Conservation (phyloP, 2,797 vertebrate genomes). For the Manis javanica region DNA sequence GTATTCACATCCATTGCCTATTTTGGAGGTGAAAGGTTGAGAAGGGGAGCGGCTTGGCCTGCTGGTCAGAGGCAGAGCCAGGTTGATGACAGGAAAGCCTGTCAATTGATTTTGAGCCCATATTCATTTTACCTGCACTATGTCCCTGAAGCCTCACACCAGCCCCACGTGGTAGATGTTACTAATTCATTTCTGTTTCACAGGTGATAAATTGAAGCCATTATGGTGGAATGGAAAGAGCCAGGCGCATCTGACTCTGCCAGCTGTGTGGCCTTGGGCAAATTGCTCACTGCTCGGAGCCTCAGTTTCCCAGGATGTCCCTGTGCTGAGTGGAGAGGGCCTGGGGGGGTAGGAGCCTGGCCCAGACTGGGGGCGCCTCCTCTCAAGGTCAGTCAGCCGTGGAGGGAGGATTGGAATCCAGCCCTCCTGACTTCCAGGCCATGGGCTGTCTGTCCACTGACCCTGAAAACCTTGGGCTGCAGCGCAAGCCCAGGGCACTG, state of each 20-base stretch:
- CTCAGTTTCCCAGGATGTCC: conserved; percentile 54
- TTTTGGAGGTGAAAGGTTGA: neutral
- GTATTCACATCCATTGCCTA: neutral
- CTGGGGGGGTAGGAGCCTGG: neutral
- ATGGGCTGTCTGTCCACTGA: neutral
- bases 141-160: neutral
- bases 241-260: fast-evolving
- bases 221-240: conserved; percentile 7
- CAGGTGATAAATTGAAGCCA: conserved; percentile 50
- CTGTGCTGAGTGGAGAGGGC: neutral
- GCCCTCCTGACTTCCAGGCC: neutral
- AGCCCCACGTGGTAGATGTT: neutral
- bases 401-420: neutral
- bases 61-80: neutral
- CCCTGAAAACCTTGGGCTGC: neutral
- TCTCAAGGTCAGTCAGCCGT: conserved; percentile 8
- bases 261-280: conserved; percentile 16
- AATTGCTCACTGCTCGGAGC: neutral
- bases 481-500: neutral
- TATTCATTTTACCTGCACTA: neutral
- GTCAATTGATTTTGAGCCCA: neutral
- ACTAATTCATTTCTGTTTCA: conserved; percentile 29
- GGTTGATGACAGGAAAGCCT: neutral
- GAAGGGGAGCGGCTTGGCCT: neutral
- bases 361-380: neutral